Evolutionary conservation across 2,888 invertebrate species (phyloP), one percentile per base, ranked within the genome.

Genomic region (Ormyrus rosae): DNA sequence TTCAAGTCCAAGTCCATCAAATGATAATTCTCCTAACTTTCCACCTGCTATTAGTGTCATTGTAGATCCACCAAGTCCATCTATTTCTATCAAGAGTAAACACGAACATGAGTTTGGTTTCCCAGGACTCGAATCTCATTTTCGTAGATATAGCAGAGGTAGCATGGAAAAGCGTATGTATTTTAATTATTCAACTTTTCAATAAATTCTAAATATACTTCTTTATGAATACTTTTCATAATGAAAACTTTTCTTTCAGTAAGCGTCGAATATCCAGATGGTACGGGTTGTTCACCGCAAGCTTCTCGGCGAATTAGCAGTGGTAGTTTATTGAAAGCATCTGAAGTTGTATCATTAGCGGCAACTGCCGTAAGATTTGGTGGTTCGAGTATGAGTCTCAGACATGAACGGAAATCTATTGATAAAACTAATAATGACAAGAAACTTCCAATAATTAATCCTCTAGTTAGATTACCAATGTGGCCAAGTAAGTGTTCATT

Each of bases 221-320:
- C 46, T 53, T 51, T 56, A 48, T 56, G 7, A 58, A 67, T 13
- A 61, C 10, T 45, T n/a, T 65, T 74, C 65, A 53, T 46, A 56
- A 0, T 74, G 10, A 53, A 74, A 19, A n/a, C 7, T 64, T 64
- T 72, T 72, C 63, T 82, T 82, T 53, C 74, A 91, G 91, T 91
- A 81, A 91, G 90, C 58, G 91, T 91, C 2, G 91, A 91, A 73
- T 86, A 91, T 19, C 91, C 90, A 45, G 90, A 90, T 51, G 85
- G 85, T 85, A 91, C 95, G 46, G 95, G 94, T 84, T 94, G 94
- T 86, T 96, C 96, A 1, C 96, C 96, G 5, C 96, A 96, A 76
- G 96, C 97, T 9, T 96, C 97, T 7, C 93, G 98, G 83, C 92
- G 98, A 84, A 97, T 98, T 88, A 97, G 97, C 83, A 97, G 97